These are phyloP conservation scores for Panzeria rudis DNA, from an alignment of 2,888 invertebrate species.

Conservation along the genomic window DNA sequence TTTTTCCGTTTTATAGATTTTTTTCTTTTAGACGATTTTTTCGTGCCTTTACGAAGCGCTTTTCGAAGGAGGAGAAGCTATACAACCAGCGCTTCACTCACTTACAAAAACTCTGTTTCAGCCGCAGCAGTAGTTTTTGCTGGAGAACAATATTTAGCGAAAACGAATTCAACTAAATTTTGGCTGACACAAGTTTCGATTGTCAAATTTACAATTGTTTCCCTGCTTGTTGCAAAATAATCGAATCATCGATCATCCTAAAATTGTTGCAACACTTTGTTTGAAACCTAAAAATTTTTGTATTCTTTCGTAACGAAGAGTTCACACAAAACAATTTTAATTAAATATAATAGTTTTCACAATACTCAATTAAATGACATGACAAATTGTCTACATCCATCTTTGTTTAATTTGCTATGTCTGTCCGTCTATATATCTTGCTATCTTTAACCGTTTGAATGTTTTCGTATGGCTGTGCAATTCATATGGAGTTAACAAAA, in stretches of 20 bases:
- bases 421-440: neutral
- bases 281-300: neutral
- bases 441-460: constrained; percentile 4
- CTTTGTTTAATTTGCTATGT: constrained; percentile 35
- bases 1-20: no score
- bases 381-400: constrained; percentile 71
- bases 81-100: no score
- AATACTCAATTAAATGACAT: constrained; percentile 72
- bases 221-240: no score
- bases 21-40: no score
- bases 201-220: no score
- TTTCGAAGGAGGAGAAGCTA: no score
- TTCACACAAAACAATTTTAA: constrained; percentile 69
- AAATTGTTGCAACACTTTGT: constrained; percentile 3
- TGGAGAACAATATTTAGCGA: no score
- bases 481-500: neutral
- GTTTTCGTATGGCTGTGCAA: neutral
- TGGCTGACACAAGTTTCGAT: no score
- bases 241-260: constrained; percentile 4
- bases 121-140: no score
- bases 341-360: constrained; percentile 70
- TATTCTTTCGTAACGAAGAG: neutral
- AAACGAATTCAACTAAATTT: no score
- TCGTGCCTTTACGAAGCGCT: no score
- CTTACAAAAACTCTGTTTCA: no score